phyloP scores from a whole-genome alignment of 53 echinoderm and acorn worm species.

The Apostichopus leukothele region DNA sequence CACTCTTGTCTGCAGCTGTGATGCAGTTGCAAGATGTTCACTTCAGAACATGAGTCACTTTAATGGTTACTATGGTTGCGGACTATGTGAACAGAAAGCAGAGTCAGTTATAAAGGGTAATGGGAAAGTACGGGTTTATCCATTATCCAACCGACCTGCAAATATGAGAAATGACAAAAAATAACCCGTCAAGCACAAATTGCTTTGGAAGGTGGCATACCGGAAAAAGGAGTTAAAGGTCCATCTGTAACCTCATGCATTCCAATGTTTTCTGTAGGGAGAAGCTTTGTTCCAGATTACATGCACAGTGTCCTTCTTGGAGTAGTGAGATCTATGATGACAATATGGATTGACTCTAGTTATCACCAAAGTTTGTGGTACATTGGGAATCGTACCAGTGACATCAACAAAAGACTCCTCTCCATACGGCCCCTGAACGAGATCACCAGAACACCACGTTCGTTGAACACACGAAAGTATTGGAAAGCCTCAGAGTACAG shows the following conservation, averaged over 20 bases:
- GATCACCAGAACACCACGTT: neutral
- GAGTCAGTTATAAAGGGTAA: neutral
- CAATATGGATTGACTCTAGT: conserved; percentile 26
- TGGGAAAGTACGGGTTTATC: conserved; percentile 1
- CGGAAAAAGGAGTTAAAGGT: conserved; percentile 17
- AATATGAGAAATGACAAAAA: neutral
- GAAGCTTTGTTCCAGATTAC: conserved; percentile 45
- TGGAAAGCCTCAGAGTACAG: conserved; percentile 9
- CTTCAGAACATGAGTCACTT: neutral
- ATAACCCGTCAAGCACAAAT: neutral
- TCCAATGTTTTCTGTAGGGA: neutral
- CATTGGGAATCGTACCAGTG: neutral
- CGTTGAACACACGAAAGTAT: neutral
- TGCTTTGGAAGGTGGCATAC: neutral
- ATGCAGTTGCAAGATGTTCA: conserved; percentile 48
- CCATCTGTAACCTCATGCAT: neutral
- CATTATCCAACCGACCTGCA: conserved; percentile 10
- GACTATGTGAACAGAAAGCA: neutral
- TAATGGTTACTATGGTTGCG: conserved; percentile 2
- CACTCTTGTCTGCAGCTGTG: conserved; percentile 42
- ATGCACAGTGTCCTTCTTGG: conserved; percentile 52
- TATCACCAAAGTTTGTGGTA: conserved; percentile 25
- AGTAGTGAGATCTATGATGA: conserved; percentile 39
- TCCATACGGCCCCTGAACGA: neutral
- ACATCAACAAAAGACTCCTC: neutral